phyloP scores from a whole-genome alignment of 2,113 vertebrate genomes.

The Oncorhynchus tshawytscha region DNA sequence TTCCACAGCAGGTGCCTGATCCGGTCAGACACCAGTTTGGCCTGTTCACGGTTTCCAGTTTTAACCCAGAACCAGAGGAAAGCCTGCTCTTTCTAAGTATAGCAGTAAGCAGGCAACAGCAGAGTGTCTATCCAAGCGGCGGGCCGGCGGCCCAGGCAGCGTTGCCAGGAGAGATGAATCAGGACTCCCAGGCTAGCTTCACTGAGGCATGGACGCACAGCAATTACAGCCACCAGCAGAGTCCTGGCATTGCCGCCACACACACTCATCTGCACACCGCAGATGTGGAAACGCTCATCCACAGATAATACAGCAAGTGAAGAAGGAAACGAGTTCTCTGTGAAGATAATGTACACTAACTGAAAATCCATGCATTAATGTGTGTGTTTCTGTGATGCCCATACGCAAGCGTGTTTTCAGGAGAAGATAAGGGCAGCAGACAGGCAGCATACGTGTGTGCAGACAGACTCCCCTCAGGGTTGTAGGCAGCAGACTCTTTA shows the following conservation, averaged over 20 bases:
- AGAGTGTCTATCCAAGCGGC: neutral
- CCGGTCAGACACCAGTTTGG: neutral
- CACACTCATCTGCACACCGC: neutral
- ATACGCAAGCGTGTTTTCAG: conserved; percentile 22
- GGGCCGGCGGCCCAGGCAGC: neutral
- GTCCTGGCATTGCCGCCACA: neutral
- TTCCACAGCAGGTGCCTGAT: neutral
- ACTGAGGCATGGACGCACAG: neutral
- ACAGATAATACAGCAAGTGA: neutral
- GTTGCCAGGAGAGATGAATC: neutral
- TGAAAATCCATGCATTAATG: neutral
- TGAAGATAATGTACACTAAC: neutral
- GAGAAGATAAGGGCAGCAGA: conserved; percentile 26
- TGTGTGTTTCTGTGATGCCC: conserved; percentile 2
- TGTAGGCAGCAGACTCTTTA: conserved; percentile 61
- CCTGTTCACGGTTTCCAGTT: neutral
- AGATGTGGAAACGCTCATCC: neutral
- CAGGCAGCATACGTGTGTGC: neutral
- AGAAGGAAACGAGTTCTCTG: no score
- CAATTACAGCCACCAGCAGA: neutral
- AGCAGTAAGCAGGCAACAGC: neutral
- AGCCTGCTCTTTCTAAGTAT: neutral
- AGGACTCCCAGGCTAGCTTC: neutral
- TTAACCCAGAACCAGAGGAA: neutral
- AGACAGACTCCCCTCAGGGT: conserved; percentile 46